These are phyloP conservation scores for Cephalopholis sonnerati DNA, from an alignment of 2,113 vertebrate genomes.

Conservation along the genomic window DNA sequence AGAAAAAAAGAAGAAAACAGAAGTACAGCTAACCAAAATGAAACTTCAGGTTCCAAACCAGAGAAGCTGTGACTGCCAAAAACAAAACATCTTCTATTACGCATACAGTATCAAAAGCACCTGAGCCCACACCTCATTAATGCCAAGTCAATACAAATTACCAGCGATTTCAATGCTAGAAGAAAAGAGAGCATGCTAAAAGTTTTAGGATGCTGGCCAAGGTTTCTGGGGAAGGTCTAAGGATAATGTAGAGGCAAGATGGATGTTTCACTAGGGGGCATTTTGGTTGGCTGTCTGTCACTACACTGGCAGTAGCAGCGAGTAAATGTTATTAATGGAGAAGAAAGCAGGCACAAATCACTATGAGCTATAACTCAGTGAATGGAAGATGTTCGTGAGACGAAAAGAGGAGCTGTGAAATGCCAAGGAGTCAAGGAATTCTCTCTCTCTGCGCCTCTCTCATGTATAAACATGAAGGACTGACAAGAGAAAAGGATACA, in stretches of 20 bases:
- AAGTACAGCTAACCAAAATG: background rate
- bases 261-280: conserved; percentile 66
- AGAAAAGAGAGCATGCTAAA: conserved; percentile 22
- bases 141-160: conserved; percentile 28
- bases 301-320: conserved; percentile 51
- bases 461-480: conserved; percentile 54
- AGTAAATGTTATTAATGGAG: conserved; percentile 75
- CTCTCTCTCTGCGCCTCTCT: background rate
- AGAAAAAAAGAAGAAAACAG: no score
- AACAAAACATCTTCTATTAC: background rate
- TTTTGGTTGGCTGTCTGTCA: conserved; percentile 71
- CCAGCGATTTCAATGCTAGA: conserved; percentile 18
- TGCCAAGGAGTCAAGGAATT: conserved; percentile 27
- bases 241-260: conserved; percentile 58
- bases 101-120: background rate
- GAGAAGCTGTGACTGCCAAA: background rate
- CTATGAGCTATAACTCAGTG: conserved; percentile 62
- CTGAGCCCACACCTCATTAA: conserved; percentile 13
- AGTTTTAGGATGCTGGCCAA: conserved; percentile 47
- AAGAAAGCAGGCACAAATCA: conserved; percentile 70
- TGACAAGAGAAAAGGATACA: conserved; percentile 19
- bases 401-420: conserved; percentile 44
- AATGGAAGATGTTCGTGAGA: conserved; percentile 49
- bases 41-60: background rate
- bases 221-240: conserved; percentile 46